Evolutionary conservation across 1,140 invertebrate genomes (phyloP), one percentile per base, ranked within the genome.

Genomic region (Lethocerus indicus): DNA sequence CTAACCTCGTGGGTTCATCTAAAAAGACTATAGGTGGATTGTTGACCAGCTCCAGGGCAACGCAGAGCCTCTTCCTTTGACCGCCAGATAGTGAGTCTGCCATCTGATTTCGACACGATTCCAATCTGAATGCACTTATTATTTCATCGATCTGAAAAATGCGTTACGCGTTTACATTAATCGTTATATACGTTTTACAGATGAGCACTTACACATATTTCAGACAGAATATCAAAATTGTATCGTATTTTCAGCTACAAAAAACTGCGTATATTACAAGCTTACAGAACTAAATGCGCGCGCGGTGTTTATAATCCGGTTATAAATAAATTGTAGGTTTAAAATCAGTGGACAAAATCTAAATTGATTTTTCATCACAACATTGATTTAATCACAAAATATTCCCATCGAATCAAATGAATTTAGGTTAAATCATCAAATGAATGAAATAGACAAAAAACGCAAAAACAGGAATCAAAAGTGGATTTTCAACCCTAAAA

Each of bases 21-120:
- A 96, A 91, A 67, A 95, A 95, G 83, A 97, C 91, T 20, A 96
- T 81, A 35, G 91, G 89, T 12, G 92, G 92, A 69, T 96, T 86
- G 61, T 85, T 86, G 20, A 87, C 81, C 51, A 86, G 67, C 63
- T 87, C 83, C 58, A 87, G 61, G 46, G 81, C 91, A 56, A 96
- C 94, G 3, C 89, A 92, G 36, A 97, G 67, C 41, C 93, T 72
- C 64, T 96, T 97, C 49, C 84, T 74, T 67, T 96, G 91, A 0
- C 93, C 92, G 12, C 91, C 91, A 14, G 89, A 94, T 16, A 95
- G 71, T 58, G 79, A 81, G 39, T 76, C 75, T 1, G 87, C 81
- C 54, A 81, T 71, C 0, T 87, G 92, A 56, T 88, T 75, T 49
- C 73, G 74, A 29, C 85, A 82, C 54, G 90, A 87, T 18, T 64